Evolutionary conservation across 1,140 invertebrate genomes (phyloP).

Genomic region (Aethina tumida): DNA sequence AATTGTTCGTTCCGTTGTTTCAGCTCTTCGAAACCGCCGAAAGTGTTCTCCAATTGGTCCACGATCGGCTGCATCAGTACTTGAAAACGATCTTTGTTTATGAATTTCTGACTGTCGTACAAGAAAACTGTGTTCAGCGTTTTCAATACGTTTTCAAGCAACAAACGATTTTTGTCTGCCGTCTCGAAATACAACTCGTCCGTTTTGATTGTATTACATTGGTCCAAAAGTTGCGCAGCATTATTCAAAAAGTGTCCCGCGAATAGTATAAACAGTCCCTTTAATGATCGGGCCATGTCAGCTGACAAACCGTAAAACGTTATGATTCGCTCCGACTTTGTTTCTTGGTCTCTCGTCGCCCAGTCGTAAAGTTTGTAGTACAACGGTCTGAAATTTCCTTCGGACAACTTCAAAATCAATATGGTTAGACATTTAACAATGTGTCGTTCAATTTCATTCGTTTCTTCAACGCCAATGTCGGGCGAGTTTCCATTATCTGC

Average conservation of each 20-base stretch:
- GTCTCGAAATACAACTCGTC: slow-evolving; percentile 41
- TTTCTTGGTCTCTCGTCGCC: slow-evolving; percentile 50
- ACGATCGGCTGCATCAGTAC: slow-evolving; percentile 75
- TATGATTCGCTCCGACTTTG: slow-evolving; percentile 47
- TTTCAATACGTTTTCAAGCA: slow-evolving; percentile 59
- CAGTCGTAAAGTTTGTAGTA: slow-evolving; percentile 82
- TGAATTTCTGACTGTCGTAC: slow-evolving; percentile 71
- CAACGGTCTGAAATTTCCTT: slow-evolving; percentile 75
- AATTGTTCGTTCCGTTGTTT: slow-evolving; percentile 49
- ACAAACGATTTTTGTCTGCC: slow-evolving; percentile 43
- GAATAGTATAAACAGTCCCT: slow-evolving; percentile 82
- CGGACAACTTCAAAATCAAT: slow-evolving; percentile 79
- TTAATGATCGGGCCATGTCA: slow-evolving; percentile 69
- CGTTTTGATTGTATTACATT: slow-evolving; percentile 44
- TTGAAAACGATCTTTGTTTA: slow-evolving; percentile 77
- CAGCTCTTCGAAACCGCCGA: slow-evolving; percentile 51
- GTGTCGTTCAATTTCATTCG: slow-evolving; percentile 51
- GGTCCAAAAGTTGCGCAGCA: slow-evolving; percentile 56
- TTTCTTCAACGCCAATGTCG: slow-evolving; percentile 37
- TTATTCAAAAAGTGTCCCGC: slow-evolving; percentile 77
- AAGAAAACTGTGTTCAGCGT: slow-evolving; percentile 65
- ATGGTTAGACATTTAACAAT: slow-evolving; percentile 64
- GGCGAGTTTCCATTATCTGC: slow-evolving; percentile 32
- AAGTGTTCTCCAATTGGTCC: slow-evolving; percentile 76
- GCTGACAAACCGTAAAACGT: slow-evolving; percentile 55